Evolutionary conservation across 2,888 invertebrate species (phyloP), one percentile per base, ranked within the genome.

Genomic region (Lissonota sp.): DNA sequence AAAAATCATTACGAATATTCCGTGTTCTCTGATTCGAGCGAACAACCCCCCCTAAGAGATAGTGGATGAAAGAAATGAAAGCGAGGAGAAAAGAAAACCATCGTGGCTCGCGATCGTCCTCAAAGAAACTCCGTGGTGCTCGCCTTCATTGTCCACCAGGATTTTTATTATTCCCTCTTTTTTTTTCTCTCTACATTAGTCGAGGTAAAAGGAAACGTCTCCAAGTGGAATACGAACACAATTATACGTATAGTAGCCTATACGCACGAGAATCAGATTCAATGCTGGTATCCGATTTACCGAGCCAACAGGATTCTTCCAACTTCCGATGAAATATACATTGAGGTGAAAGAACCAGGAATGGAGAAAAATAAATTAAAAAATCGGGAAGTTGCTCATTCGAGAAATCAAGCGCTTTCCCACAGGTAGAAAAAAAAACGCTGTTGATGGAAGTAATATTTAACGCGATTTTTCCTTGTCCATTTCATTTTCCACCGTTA

Each of bases 1-100:
- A 87, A 88, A 88, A 87, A 87, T 86, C 84, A 86, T 86, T 86
- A 84, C 78, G 80, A 82, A 78, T 81, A 78, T 78, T 71, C 70
- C 42, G 42, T 84, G 77, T 86, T 12, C 84, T 70, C 49, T 60
- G 78, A 67, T 37, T 37, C 51, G 64, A 26, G 70, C 26, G 44
- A 10, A 57, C 14, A 51, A 55, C 42, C 49, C 37, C 60, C n/a
- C 26, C 26, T 3, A 1, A 26, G 26, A 26, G 26, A 26, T 26
- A 26, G 26, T 46, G 44, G 58, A 64, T 46, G 66, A 55, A 72
- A 67, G 71, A 49, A 69, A 62, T 51, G 63, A 37, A 44, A 12
- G 37, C 7, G 55, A 58, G 40, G 39, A 46, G n/a, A 37, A 64
- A 58, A 75, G 70, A 73, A 74, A 42, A 51, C 46, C 44, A 39